Percentiles rank a stretch among this genome's conserved stretches.
Conservation (phyloP, 2,888 invertebrate species). For the Ormia ochracea region DNA sequence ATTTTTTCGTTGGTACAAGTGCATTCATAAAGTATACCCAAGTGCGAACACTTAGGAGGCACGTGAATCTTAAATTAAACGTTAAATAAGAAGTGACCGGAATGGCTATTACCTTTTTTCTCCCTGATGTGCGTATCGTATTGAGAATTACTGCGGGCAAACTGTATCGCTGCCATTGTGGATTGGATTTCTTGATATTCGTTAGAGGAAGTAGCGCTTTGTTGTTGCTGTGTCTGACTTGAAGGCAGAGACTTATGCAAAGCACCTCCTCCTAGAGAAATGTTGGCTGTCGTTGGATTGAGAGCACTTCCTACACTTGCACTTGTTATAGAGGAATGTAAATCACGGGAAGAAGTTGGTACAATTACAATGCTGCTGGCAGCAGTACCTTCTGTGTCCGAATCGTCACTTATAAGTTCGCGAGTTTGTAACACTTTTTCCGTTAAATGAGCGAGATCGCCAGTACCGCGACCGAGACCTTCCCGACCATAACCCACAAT, state of each 20-base stretch:
- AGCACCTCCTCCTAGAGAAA: conserved; percentile 67
- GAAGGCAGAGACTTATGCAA: conserved; percentile 71
- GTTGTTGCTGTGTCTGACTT: conserved; percentile 68
- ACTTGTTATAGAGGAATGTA: conserved; percentile 23
- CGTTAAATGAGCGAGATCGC: conserved; percentile 38
- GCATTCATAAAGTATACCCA: no score
- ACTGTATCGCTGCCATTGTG: conserved; percentile 83
- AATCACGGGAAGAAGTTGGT: conserved; percentile 58
- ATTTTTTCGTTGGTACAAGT: not conserved
- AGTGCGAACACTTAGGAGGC: no score
- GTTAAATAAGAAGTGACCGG: not conserved
- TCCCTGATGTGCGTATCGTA: conserved; percentile 91
- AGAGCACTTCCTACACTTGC: conserved; percentile 53
- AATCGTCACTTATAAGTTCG: conserved; percentile 67
- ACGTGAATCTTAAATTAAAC: no score
- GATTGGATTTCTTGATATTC: conserved; percentile 79
- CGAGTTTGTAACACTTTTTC: not conserved
- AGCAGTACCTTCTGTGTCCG: conserved; percentile 72
- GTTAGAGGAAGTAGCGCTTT: conserved; percentile 66
- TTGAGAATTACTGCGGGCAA: conserved; percentile 86
- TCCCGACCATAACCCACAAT: conserved; percentile 59
- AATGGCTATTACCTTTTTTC: conserved; percentile 84
- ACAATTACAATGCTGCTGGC: conserved; percentile 72
- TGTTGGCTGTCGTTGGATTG: conserved; percentile 55
- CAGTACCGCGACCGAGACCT: conserved; percentile 49